A percentile compares a stretch with the other conserved stretches of the same genome.
phyloP scores from a whole-genome alignment of 2,797 vertebrate species.

The Eutrigla gurnardus region DNA sequence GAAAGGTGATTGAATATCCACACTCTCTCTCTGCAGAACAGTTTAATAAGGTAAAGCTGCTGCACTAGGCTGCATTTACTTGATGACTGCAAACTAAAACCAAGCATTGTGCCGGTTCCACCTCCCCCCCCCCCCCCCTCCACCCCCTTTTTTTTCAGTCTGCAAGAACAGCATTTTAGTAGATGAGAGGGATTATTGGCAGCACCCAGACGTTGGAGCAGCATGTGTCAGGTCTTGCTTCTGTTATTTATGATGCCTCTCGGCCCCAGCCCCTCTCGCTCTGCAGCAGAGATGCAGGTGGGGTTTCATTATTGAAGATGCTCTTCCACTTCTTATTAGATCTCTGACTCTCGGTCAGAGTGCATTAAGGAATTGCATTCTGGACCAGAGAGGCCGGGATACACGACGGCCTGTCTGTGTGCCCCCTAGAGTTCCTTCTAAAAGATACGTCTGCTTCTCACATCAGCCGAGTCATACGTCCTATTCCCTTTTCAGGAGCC shows the following conservation, averaged over 20 bases:
- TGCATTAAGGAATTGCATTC: slow-evolving; percentile 85
- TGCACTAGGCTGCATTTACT: slow-evolving; percentile 48
- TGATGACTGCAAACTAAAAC: slow-evolving; percentile 64
- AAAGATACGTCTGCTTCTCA: slow-evolving; percentile 38
- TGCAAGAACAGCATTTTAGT: slow-evolving; percentile 66
- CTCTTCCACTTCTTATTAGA: slow-evolving; percentile 84
- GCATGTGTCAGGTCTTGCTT: slow-evolving; percentile 77
- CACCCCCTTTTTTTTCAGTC: slow-evolving; percentile 8
- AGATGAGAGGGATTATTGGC: slow-evolving; percentile 79
- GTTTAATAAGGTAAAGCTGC: slow-evolving; percentile 52
- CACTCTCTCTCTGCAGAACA: slow-evolving; percentile 48
- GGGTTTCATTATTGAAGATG: slow-evolving; percentile 84
- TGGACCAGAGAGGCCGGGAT: slow-evolving; percentile 68
- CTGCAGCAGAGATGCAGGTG: slow-evolving; percentile 78
- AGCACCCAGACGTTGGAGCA: slow-evolving; percentile 73
- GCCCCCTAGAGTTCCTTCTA: slow-evolving; percentile 45
- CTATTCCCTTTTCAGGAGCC: slow-evolving; percentile 45
- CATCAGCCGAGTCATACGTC: slow-evolving; percentile 43
- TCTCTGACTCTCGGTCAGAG: slow-evolving; percentile 79
- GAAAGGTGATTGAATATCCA: slow-evolving; percentile 43
- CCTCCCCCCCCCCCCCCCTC: neutral
- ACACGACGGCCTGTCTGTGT: slow-evolving; percentile 57
- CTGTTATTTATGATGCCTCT: slow-evolving; percentile 82
- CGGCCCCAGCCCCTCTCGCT: slow-evolving; percentile 65
- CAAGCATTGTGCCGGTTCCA: slow-evolving; percentile 41